Evolutionary conservation across 53 echinoderm and acorn worm species (phyloP), one percentile per base, ranked within the genome.

Genomic region (Henricia sp.): DNA sequence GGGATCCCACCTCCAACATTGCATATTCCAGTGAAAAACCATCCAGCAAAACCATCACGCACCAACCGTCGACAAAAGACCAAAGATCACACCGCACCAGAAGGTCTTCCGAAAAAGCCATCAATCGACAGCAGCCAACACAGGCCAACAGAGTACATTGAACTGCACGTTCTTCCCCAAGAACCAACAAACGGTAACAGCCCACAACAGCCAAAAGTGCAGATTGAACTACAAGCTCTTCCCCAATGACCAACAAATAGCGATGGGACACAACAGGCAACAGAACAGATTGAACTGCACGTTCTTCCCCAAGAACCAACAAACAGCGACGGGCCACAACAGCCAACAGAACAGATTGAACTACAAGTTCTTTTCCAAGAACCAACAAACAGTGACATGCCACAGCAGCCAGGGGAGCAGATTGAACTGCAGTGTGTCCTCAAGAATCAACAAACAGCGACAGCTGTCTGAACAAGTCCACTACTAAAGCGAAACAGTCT

Each of bases 241-340:
- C 56, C 56, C 24, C 25, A 24, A 19, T 24, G 25, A 19, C 24
- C 24, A 24, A 29, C 30, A 60, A 34, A 60, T 24, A 9, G 30
- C 29, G 32, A 13, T 32, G 3, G 9, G 29, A 32, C 30, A 13
- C 29, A 23, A 16, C 32, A 11, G 62, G 30, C 56, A 56, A 26
- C 56, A 24, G 27, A 26, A 27, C 56, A 56, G 27, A 11, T 24
- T 24, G 56, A 56, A 56, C 24, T 26, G 56, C 10, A 9, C 27
- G 56, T 56, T 9, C 56, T 26, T n/a, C 56, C 26, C n/a, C n/a
- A n/a, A 56, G 56, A 56, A 56, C 56, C 56, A 56, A 27, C 24
- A 56, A 27, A 56, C 16, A 56, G 62, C 33, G 33, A 29, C 33
- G 30, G 16, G 62, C 30, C 29, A 6, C 56, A 56, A 56, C 27